Percentiles rank a stretch among this genome's conserved stretches.
Conservation (phyloP, 2,888 invertebrate species). For the Portevinia maculata region DNA sequence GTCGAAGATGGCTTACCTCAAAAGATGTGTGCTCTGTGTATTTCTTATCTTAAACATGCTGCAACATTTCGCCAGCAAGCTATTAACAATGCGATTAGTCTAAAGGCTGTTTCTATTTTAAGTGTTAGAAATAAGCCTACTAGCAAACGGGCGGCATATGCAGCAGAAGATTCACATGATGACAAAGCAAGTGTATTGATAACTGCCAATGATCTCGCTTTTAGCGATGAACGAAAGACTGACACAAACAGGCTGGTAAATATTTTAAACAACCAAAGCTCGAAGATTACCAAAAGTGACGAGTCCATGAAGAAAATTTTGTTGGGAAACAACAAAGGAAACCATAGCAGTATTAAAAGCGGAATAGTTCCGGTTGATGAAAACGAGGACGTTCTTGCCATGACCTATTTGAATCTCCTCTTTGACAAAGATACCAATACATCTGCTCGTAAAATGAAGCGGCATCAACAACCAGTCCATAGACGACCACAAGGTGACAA, state of each 20-base stretch:
- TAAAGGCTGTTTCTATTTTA: conserved; percentile 76
- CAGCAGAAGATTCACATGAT: conserved; percentile 13
- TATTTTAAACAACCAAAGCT: conserved; percentile 73
- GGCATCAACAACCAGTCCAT: conserved; percentile 39
- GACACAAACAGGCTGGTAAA: conserved; percentile 77
- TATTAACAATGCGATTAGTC: conserved; percentile 79
- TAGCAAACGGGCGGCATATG: conserved; percentile 67
- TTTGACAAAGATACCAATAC: conserved; percentile 77
- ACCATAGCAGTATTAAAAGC: conserved; percentile 68
- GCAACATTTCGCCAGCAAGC: conserved; percentile 81
- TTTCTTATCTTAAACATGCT: conserved; percentile 82
- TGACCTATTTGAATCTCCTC: conserved; percentile 78
- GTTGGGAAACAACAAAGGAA: conserved; percentile 65
- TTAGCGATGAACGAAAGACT: conserved; percentile 78
- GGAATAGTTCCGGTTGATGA: conserved; percentile 58
- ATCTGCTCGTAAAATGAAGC: conserved; percentile 43
- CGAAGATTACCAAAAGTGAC: conserved; percentile 76
- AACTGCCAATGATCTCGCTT: conserved; percentile 78
- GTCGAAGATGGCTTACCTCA: conserved; percentile 80
- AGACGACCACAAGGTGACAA: conserved; percentile 45
- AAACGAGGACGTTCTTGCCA: conserved; percentile 74
- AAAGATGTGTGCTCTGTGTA: conserved; percentile 81
- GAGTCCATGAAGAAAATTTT: conserved; percentile 74
- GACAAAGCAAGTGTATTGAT: conserved; percentile 75
- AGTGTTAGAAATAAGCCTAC: conserved; percentile 31